Evolutionary conservation across 2,113 vertebrate species (phyloP).

Genomic region (Zosterops lateralis): DNA sequence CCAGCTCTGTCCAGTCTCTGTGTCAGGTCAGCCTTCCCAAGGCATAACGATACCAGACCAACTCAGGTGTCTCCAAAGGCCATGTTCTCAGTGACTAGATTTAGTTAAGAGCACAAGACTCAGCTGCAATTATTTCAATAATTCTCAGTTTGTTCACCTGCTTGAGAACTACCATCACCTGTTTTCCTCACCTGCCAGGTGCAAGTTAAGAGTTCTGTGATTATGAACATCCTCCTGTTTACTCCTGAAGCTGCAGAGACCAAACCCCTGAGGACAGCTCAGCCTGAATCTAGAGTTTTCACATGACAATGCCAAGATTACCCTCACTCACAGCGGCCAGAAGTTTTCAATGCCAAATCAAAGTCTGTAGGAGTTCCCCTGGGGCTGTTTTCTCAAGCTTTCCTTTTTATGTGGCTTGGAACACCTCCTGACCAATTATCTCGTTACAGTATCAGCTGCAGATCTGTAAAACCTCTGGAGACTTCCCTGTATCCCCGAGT

Average conservation of each 20-base stretch:
- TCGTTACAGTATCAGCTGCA: neutral
- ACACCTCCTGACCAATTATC: neutral
- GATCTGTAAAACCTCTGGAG: neutral
- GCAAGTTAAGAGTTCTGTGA: rapidly evolving
- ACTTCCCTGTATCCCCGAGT: neutral
- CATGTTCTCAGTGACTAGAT: rapidly evolving
- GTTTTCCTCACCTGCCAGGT: rapidly evolving
- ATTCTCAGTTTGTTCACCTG: neutral
- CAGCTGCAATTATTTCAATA: neutral
- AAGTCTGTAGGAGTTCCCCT: neutral
- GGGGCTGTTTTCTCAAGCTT: neutral
- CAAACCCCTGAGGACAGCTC: neutral
- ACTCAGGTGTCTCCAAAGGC: neutral
- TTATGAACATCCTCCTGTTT: neutral
- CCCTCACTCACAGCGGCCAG: neutral
- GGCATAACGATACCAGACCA: neutral
- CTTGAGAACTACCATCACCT: neutral
- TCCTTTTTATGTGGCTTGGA: neutral
- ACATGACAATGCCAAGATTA: neutral
- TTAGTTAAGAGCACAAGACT: neutral
- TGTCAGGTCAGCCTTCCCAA: neutral
- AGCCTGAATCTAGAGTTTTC: neutral
- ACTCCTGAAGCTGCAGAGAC: neutral
- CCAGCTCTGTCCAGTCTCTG: neutral
- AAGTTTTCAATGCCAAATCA: neutral